Base-by-base conservation (phyloP, 2,113 vertebrate species). In the Hippopotamus amphibius region DNA sequence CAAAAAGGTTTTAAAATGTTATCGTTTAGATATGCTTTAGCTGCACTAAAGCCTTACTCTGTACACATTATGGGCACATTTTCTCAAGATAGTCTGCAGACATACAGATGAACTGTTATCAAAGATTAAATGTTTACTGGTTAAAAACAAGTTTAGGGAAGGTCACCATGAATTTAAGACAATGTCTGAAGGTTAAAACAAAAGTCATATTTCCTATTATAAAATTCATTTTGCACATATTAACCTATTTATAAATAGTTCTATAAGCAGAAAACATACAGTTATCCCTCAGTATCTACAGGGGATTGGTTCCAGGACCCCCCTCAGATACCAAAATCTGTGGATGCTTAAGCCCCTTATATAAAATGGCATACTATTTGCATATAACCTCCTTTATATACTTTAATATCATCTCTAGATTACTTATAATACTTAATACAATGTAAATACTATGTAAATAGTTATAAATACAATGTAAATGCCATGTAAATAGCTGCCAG, bases 111-210 rank as follows among this genome's bases (percentile, higher is more conserved):
- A 86, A 72, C 0, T 74, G 11, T 77, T 77, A 72, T 59, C 24
- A 77, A 85, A 79, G 65, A 92, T 93, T 93, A 91, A 92, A 83
- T 66, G 87, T 48, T 95, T 79, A 89, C 82, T 88, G 14, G 37
- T 46, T 90, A 93, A 77, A 92, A 89, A 46, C 21, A 85, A 80
- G 30, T 17, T 69, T 12, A 83, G 68, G 76, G 57, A 96, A 93
- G 74, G 92, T n/a, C 46, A 81, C 7, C 30, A 37, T n/a, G 66
- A 92, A 37, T 63, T 88, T 68, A 91, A 91, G 63, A 86, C 50
- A 89, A 79, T 19, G 50, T 28, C 48, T 93, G 48, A 92, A 95
- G 76, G 55, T 77, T 72, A 96, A 97, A 90, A 82, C 13, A 21
- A 59, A 61, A 26, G 59, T 61, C 59, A 61, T 61, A 24, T 71